These are phyloP conservation scores for Hydrochoerus hydrochaeris DNA, from an alignment of 2,113 vertebrate species.

Conservation along the genomic window DNA sequence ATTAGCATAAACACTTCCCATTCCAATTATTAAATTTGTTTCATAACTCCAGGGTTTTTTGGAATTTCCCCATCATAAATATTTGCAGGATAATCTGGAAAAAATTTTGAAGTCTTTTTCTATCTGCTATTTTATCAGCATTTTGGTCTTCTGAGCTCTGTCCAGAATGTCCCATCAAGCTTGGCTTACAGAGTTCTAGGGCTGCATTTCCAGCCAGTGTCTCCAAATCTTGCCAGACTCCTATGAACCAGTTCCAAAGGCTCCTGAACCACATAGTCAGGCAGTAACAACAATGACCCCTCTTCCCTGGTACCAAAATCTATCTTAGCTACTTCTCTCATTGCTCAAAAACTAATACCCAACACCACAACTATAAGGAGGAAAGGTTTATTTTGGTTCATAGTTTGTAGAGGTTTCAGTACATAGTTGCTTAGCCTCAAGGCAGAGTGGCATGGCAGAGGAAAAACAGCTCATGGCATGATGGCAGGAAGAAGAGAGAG, in stretches of 20 bases:
- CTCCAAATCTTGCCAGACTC: neutral
- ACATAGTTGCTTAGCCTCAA: neutral
- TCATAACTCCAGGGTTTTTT: slow-evolving; percentile 40
- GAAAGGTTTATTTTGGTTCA: neutral
- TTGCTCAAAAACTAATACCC: neutral
- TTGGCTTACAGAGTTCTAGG: neutral
- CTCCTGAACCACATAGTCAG: neutral
- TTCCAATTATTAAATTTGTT: slow-evolving; percentile 35
- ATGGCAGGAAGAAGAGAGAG: neutral
- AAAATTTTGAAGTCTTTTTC: slow-evolving; percentile 25
- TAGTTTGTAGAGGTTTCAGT: neutral
- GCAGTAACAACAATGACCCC: neutral
- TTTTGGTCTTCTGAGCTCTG: neutral
- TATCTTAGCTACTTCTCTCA: neutral
- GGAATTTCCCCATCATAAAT: slow-evolving; percentile 21
- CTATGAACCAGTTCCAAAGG: neutral
- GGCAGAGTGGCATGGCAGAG: neutral
- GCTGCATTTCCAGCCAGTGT: neutral
- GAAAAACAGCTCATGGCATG: neutral
- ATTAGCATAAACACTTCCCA: neutral
- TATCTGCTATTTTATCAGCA: neutral
- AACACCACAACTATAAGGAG: neutral
- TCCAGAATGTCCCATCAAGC: neutral
- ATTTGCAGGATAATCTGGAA: neutral
- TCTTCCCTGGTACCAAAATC: neutral